Evolutionary conservation across 1,140 invertebrate genomes (phyloP).

Genomic region (Drepana arcuata): DNA sequence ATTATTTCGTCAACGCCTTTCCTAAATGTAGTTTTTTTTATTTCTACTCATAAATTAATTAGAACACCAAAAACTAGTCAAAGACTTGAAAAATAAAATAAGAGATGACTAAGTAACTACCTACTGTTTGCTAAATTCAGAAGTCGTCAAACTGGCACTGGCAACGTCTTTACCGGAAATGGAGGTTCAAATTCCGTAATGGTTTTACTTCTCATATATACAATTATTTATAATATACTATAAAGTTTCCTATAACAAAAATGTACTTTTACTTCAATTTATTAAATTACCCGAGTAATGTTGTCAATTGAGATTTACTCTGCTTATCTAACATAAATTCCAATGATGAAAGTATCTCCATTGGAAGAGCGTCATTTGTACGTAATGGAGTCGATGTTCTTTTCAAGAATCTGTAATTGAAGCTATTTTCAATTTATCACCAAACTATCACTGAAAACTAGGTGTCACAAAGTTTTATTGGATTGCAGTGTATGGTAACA

Average conservation of each 20-base stretch:
- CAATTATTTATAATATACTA: too few species aligned
- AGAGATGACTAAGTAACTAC: background rate
- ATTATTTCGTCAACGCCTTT: background rate
- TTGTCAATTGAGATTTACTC: too few species aligned
- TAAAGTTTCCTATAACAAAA: too few species aligned
- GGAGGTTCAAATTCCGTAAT: too few species aligned
- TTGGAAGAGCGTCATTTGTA: conserved; percentile 70
- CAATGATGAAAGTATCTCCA: conserved; percentile 33
- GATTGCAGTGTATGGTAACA: conserved; percentile 37
- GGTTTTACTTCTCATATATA: too few species aligned
- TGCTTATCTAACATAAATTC: conserved; percentile 46
- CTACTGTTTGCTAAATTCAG: conserved; percentile 57
- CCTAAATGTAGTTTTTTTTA: too few species aligned
- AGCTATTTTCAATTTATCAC: conserved; percentile 29
- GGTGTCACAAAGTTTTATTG: conserved; percentile 28
- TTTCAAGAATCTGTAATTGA: conserved; percentile 36
- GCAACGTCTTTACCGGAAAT: conserved; percentile 51
- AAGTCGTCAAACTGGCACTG: conserved; percentile 65
- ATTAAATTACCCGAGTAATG: too few species aligned
- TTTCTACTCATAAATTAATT: background rate
- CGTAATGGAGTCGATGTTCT: conserved; percentile 70
- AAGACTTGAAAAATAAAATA: background rate
- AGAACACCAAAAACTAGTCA: background rate
- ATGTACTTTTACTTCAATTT: too few species aligned
- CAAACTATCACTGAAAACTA: conserved; percentile 47